Percentiles rank a stretch among this genome's conserved stretches.
These are phyloP conservation scores for Lepidochitona cinerea DNA, from an alignment of 2,888 invertebrate genomes.

Conservation along the genomic window DNA sequence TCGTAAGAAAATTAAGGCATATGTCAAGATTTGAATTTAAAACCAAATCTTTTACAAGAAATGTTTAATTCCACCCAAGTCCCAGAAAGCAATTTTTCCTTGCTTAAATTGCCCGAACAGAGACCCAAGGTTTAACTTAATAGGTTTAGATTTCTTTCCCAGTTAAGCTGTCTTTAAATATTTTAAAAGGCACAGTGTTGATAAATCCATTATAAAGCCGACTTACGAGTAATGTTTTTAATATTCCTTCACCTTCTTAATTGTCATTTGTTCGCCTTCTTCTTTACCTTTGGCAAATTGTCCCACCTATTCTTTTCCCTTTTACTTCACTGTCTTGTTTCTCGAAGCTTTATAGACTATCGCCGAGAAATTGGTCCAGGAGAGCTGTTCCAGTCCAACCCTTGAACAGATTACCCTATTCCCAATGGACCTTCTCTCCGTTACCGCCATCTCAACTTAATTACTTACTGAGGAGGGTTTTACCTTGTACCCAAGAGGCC, in stretches of 20 bases:
- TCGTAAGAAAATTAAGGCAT: too few relatives aligned
- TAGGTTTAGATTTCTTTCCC: background rate
- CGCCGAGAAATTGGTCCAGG: too few relatives aligned
- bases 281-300: background rate
- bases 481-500: background rate
- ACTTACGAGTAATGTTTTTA: background rate
- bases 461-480: background rate
- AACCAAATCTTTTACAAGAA: too few relatives aligned
- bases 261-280: background rate
- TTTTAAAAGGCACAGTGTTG: background rate
- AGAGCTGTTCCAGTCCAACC: background rate
- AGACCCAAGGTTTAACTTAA: background rate
- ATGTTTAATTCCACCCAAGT: too few relatives aligned
- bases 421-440: background rate
- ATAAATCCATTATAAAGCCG: background rate
- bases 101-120: too few relatives aligned
- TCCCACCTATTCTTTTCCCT: background rate
- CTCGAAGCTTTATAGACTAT: too few relatives aligned
- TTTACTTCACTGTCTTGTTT: too few relatives aligned
- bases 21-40: background rate
- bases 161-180: background rate
- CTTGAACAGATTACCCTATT: background rate
- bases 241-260: background rate
- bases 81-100: too few relatives aligned
- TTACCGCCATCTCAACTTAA: background rate